Conservation (phyloP, 2,888 invertebrate species). For the Drosophila meridiana region DNA sequence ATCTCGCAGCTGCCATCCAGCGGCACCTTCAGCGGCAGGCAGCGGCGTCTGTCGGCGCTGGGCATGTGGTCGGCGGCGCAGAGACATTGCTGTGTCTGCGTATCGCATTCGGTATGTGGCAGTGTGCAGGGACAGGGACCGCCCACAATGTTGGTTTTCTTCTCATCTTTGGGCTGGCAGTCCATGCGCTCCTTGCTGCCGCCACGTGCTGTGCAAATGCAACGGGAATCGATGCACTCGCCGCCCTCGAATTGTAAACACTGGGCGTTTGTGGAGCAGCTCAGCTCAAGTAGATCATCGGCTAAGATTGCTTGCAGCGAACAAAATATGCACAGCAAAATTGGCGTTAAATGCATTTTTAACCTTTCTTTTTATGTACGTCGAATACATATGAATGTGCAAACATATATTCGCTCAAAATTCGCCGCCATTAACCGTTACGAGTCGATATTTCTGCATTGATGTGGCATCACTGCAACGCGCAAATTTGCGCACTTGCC, state of each 20-base stretch:
- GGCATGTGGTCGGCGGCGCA: conserved; percentile 66
- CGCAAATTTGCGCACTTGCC: background rate
- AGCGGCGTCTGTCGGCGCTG: conserved; percentile 80
- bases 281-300: conserved; percentile 73
- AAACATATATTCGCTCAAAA: background rate
- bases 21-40: conserved; percentile 64
- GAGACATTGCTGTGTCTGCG: conserved; percentile 67
- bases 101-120: conserved; percentile 72
- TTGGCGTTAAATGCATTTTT: conserved; percentile 23
- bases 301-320: conserved; percentile 2
- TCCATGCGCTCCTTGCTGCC: conserved; percentile 41
- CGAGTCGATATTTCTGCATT: conserved; percentile 2
- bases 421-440: conserved; percentile 53
- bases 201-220: conserved; percentile 63
- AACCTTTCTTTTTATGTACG: conserved; percentile 18
- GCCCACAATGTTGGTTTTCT: conserved; percentile 79
- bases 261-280: conserved; percentile 65
- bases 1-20: conserved; percentile 74
- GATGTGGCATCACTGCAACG: conserved; percentile 24
- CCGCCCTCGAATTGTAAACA: conserved; percentile 68
- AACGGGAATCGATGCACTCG: conserved; percentile 62
- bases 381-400: background rate
- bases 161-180: conserved; percentile 73
- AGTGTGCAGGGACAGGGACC: conserved; percentile 80
- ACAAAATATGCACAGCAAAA: conserved; percentile 4